phyloP scores from a whole-genome alignment of 23 tunicate genomes.

The Trididemnum clinides region DNA sequence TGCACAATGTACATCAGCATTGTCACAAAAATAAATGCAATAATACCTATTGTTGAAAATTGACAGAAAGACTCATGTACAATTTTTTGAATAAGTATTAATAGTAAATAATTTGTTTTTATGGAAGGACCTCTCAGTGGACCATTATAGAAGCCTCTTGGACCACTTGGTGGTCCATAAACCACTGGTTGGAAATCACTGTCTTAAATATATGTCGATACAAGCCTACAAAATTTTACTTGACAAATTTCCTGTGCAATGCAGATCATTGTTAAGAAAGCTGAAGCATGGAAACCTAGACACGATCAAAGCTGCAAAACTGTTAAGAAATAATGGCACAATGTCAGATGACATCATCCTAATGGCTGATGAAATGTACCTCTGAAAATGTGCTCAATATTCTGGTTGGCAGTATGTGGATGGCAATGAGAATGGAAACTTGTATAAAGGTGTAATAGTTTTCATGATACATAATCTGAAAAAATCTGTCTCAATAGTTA shows the following conservation, averaged over 20 bases:
- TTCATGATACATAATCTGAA: neutral
- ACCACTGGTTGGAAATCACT: too few relatives aligned
- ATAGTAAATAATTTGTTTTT: too few relatives aligned
- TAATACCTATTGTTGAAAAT: too few relatives aligned
- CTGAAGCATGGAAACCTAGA: slow-evolving; percentile 1
- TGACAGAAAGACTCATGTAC: too few relatives aligned
- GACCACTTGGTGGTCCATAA: too few relatives aligned
- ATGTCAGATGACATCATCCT: slow-evolving; percentile 11
- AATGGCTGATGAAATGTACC: slow-evolving; percentile 28
- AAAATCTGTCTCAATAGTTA: neutral
- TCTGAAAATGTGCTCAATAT: slow-evolving; percentile 3
- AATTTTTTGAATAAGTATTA: too few relatives aligned
- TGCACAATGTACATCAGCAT: too few relatives aligned
- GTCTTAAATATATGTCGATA: neutral
- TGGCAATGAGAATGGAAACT: neutral
- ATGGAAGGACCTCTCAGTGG: too few relatives aligned
- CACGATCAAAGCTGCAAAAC: slow-evolving; percentile 10
- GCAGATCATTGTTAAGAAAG: neutral
- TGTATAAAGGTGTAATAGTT: slow-evolving; percentile 9
- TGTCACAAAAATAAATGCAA: too few relatives aligned
- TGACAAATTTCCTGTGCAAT: slow-evolving; percentile 5
- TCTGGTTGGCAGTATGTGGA: slow-evolving; percentile 9
- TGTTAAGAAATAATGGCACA: neutral
- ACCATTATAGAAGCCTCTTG: too few relatives aligned
- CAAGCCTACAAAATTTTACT: slow-evolving; percentile 12